Evolutionary conservation across 2,113 vertebrate species (phyloP).

Genomic region (Cynopterus brachyotis): DNA sequence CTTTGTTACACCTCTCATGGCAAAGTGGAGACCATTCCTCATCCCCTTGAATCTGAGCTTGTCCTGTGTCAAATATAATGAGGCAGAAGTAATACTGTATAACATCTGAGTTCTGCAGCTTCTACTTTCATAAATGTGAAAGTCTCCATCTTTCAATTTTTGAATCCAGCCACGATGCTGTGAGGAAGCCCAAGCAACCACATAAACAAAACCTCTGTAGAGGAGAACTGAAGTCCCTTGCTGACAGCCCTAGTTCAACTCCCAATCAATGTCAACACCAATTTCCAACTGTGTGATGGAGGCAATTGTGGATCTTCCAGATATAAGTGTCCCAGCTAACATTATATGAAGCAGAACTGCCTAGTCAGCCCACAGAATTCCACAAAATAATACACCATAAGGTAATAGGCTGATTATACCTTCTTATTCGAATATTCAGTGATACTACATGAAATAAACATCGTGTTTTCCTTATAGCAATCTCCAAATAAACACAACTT

Average conservation of each 20-base stretch:
- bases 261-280: neutral
- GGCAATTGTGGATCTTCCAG: neutral
- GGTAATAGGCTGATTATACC: neutral
- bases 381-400: neutral
- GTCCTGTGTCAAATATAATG: neutral
- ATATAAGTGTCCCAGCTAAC: neutral
- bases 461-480: neutral
- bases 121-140: neutral
- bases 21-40: neutral
- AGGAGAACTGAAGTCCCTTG: neutral
- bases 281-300: neutral
- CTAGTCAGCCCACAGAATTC: neutral
- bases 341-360: neutral
- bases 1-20: neutral
- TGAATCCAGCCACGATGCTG: neutral
- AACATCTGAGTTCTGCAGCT: neutral
- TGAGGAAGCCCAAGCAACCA: neutral
- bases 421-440: neutral
- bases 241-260: neutral
- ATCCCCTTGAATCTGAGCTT: neutral
- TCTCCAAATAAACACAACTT: neutral
- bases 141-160: neutral
- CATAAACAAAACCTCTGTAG: neutral
- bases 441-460: neutral
- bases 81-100: neutral